Conservation (phyloP, 2,888 invertebrate species). For the Sussaba pulchella region DNA sequence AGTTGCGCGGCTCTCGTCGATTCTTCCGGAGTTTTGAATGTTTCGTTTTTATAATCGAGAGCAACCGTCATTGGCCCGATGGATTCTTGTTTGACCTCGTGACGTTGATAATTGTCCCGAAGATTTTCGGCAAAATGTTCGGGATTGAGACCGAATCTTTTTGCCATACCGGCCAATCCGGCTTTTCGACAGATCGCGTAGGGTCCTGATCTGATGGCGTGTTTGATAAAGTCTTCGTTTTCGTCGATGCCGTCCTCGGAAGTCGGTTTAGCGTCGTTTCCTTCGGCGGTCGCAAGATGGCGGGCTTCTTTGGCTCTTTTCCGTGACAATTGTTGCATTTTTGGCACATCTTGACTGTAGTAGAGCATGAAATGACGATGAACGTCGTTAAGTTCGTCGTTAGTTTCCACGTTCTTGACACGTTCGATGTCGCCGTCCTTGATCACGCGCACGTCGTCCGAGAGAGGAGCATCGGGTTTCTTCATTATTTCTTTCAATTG, state of each 20-base stretch:
- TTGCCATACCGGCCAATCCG: conserved; percentile 92
- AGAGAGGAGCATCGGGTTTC: conserved; percentile 90
- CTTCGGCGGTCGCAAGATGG: conserved; percentile 86
- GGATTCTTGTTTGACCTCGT: conserved; percentile 96
- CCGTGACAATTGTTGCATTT: conserved; percentile 91
- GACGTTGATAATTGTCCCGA: conserved; percentile 95
- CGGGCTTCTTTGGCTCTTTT: conserved; percentile 84
- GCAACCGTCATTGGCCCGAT: conserved; percentile 93
- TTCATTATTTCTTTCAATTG: conserved; percentile 86
- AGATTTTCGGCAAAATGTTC: conserved; percentile 98
- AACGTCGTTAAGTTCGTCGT: conserved; percentile 95
- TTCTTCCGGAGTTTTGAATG: conserved; percentile 88
- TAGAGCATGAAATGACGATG: conserved; percentile 96
- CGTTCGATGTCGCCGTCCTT: conserved; percentile 93
- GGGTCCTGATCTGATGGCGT: conserved; percentile 93
- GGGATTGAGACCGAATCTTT: conserved; percentile 95
- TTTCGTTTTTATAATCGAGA: conserved; percentile 86
- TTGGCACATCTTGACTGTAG: conserved; percentile 92
- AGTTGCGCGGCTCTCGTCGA: conserved; percentile 94
- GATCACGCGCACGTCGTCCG: conserved; percentile 92
- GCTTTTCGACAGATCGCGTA: conserved; percentile 94
- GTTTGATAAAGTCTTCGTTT: conserved; percentile 89
- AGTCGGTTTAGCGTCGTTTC: conserved; percentile 85
- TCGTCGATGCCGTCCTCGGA: conserved; percentile 86
- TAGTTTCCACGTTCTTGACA: conserved; percentile 90